Percentiles rank a stretch among this genome's conserved stretches.
phyloP scores from a whole-genome alignment of 1,140 invertebrate genomes.

The Polypedilum pembai region DNA sequence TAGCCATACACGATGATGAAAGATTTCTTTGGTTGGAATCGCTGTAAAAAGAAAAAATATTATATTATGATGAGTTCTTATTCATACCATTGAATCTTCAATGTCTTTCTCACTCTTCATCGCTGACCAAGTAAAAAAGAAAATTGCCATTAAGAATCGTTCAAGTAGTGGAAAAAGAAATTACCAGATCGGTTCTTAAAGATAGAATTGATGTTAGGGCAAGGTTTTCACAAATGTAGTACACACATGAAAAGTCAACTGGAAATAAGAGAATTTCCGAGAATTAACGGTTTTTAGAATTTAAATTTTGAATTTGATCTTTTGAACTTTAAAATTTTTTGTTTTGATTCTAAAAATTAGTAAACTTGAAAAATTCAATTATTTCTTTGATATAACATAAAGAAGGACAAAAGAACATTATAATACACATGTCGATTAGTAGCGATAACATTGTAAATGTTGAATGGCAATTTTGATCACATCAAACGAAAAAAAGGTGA shows the following conservation, averaged over 20 bases:
- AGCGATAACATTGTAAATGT: background rate
- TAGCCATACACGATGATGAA: background rate
- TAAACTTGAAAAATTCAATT: background rate
- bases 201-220: background rate
- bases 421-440: background rate
- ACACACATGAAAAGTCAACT: no score
- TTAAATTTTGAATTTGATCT: no score
- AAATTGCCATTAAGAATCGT: background rate
- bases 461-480: background rate
- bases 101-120: background rate
- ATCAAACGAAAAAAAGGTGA: no score
- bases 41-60: background rate
- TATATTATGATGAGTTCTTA: constrained; percentile 1
- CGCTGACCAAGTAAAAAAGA: background rate
- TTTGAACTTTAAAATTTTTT: no score
- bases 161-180: background rate
- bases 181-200: background rate
- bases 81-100: background rate
- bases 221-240: background rate
- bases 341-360: no score
- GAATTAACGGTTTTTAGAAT: no score
- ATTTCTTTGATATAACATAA: background rate
- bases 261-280: no score
- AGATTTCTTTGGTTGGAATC: background rate
- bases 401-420: background rate